phyloP scores from a whole-genome alignment of 2,888 invertebrate genomes.

The Drosophila mulleri region DNA sequence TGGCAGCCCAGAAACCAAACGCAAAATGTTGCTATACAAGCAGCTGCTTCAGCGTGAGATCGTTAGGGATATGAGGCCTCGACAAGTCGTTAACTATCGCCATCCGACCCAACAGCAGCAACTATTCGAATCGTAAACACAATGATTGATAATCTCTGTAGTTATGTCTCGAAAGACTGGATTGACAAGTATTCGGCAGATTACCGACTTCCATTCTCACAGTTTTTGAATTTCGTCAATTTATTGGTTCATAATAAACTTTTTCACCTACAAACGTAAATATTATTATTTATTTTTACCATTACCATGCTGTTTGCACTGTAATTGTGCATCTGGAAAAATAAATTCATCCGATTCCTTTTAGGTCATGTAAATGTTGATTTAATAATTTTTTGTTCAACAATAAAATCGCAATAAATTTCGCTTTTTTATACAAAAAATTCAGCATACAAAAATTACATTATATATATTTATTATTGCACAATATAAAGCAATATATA shows the following conservation, averaged over 20 bases:
- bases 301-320: too few species aligned
- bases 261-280: background rate
- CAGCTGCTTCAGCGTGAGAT: constrained; percentile 47
- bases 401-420: too few species aligned
- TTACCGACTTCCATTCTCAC: constrained; percentile 7
- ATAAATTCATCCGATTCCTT: too few species aligned
- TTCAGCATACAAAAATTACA: too few species aligned
- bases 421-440: too few species aligned
- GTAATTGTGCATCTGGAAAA: too few species aligned
- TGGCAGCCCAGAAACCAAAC: constrained; percentile 48
- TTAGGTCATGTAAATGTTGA: too few species aligned
- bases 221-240: constrained; percentile 1
- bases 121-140: background rate
- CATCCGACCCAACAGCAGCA: background rate
- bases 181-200: constrained; percentile 4
- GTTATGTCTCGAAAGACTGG: background rate
- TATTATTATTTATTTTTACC: too few species aligned
- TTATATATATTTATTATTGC: background rate
- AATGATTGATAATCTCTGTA: background rate
- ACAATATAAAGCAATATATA: background rate
- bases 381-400: too few species aligned
- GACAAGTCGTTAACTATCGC: background rate
- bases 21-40: constrained; percentile 62
- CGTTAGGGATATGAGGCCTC: constrained; percentile 30
- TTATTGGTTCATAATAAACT: background rate